Base-by-base conservation (phyloP, 2,888 invertebrate genomes). In the Chrysolina americana region DNA sequence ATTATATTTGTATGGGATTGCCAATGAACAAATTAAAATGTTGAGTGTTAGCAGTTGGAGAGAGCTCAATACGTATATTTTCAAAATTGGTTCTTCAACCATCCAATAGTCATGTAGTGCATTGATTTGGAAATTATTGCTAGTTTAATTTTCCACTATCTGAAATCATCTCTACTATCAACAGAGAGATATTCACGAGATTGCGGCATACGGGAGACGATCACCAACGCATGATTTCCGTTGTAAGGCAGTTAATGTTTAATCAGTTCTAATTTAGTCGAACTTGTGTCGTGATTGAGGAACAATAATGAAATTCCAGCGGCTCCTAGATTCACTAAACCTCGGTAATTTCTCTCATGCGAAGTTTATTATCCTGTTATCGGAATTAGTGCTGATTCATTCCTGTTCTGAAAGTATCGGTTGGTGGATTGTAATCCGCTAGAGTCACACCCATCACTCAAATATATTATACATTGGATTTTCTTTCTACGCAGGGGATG, bases 181-280 rank as follows among this genome's bases (percentile, higher is more conserved):
- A 11, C 17, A 50, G 19, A 17, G 19, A 19, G 8, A 50, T 19
- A 50, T 50, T 17, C 50, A 19, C 50, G 17, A 48, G 48, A 48
- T 48, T 48, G 8, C 15, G 15, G 48, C 53, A 53, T 4, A 53
- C 53, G 53, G 11, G 9, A 53, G 19, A 53, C 53, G 17, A 53
- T 53, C 53, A 53, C 9, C 53, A 53, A 53, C 53, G 53, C 53
- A 21, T 53, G 53, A 53, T n/a, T 53, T 53, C 53, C 53, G 53
- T 9, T 53, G 19, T 17, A 53, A 19, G 53, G 19, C 21, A 10
- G 17, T 17, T 50, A 50, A 50, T 50, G 50, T 53, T 53, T 53
- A 53, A 53, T 53, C 53, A 53, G 17, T n/a, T 17, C 53, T 53
- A 53, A 53, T 53, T 53, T 53, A 10, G n/a, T 17, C 53, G 11